phyloP scores from a whole-genome alignment of 2,113 vertebrate genomes.

The Cochlearius cochlearius region DNA sequence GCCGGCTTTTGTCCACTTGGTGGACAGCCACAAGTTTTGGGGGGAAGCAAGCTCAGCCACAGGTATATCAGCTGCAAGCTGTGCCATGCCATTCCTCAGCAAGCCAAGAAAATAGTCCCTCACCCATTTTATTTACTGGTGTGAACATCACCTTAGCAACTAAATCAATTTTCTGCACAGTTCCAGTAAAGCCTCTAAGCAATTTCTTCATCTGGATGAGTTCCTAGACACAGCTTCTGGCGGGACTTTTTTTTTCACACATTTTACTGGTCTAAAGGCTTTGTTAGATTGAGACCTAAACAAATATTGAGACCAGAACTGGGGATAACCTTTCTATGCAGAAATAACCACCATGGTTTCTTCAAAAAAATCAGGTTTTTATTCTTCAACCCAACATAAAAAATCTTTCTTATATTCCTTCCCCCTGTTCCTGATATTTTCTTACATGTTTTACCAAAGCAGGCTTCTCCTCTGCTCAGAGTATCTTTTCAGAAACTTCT shows the following conservation, averaged over 20 bases:
- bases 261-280: not conserved
- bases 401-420: not conserved
- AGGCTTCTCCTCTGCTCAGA: not conserved
- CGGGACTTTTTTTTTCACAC: not conserved
- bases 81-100: not conserved
- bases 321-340: not conserved
- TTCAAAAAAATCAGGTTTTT: rapidly evolving
- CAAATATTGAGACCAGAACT: not conserved
- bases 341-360: not conserved
- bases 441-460: not conserved
- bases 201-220: not conserved
- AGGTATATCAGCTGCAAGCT: not conserved
- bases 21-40: not conserved
- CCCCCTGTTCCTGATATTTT: not conserved
- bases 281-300: not conserved
- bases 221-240: not conserved
- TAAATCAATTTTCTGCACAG: not conserved
- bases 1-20: no score
- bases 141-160: not conserved
- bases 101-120: not conserved
- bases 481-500: not conserved
- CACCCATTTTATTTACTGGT: not conserved
- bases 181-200: not conserved
- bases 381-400: not conserved
- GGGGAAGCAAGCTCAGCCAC: not conserved